Conservation (phyloP, 1,140 invertebrate species). For the Bicyclus anynana region DNA sequence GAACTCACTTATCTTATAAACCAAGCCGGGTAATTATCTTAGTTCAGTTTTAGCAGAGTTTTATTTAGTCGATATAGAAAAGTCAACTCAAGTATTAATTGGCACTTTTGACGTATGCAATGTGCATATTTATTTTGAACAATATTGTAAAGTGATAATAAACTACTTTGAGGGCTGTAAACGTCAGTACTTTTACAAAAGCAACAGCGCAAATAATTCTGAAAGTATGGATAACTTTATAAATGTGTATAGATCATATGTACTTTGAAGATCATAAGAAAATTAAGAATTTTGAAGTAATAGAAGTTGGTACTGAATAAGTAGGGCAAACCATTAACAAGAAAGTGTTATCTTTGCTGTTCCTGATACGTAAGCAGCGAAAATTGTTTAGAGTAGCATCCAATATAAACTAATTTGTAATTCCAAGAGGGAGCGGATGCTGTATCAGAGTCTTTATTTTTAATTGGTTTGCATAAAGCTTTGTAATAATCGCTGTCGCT, state of each 20-base stretch:
- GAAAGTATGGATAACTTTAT: too few relatives aligned
- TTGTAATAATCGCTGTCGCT: conserved; percentile 10
- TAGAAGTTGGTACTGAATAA: background rate
- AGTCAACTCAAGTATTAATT: too few relatives aligned
- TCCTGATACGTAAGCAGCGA: background rate
- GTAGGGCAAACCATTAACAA: background rate
- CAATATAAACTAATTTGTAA: conserved; percentile 7
- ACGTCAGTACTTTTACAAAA: too few relatives aligned
- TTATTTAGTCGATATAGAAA: too few relatives aligned
- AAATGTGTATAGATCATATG: too few relatives aligned
- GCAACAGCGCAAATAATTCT: too few relatives aligned
- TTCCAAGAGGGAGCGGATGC: background rate
- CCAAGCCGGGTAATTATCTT: background rate
- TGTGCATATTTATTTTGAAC: background rate
- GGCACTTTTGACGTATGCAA: background rate
- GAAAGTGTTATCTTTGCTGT: background rate
- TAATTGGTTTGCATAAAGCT: conserved; percentile 22
- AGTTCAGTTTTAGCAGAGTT: too few relatives aligned
- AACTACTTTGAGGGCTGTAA: too few relatives aligned
- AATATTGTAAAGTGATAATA: too few relatives aligned
- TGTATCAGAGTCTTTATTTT: conserved; percentile 13
- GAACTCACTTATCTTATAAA: background rate
- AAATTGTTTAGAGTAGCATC: conserved; percentile 1
- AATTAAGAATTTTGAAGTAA: too few relatives aligned
- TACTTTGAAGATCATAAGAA: too few relatives aligned